phyloP scores from a whole-genome alignment of 2,113 vertebrate genomes.

The Camelus bactrianus region DNA sequence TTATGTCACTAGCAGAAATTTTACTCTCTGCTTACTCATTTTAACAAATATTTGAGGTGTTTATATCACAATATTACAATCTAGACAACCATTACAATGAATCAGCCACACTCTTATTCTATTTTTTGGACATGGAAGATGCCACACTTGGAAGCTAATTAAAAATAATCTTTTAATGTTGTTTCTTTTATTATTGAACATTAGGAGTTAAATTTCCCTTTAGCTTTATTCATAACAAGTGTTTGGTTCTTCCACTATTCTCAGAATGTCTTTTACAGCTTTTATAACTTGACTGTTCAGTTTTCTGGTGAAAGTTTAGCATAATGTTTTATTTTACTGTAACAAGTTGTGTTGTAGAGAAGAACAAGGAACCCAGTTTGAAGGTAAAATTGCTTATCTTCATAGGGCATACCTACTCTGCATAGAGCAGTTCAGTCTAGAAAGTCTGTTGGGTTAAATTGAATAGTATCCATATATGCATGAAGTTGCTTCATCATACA shows the following conservation, averaged over 20 bases:
- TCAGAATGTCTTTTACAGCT: background rate
- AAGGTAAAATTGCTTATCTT: background rate
- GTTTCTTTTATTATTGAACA: background rate
- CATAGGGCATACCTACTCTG: background rate
- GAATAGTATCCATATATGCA: background rate
- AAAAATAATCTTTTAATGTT: background rate
- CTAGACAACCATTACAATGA: background rate
- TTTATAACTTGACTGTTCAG: background rate
- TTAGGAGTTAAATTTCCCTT: background rate
- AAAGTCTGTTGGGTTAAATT: background rate
- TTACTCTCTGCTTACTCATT: conserved; percentile 4
- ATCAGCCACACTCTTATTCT: background rate
- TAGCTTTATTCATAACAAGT: background rate
- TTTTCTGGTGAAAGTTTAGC: background rate
- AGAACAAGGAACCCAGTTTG: background rate
- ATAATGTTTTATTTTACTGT: background rate
- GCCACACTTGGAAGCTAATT: background rate
- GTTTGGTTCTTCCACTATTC: background rate
- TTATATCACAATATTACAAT: background rate
- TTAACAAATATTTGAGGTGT: conserved; percentile 55
- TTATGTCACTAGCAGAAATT: conserved; percentile 51
- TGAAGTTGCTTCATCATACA: conserved; percentile 7
- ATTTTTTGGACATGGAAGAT: background rate
- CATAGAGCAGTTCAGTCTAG: background rate
- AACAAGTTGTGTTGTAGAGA: background rate